Conservation (phyloP, 2,797 vertebrate species). For the Pseudotriccus pelzelni region DNA sequence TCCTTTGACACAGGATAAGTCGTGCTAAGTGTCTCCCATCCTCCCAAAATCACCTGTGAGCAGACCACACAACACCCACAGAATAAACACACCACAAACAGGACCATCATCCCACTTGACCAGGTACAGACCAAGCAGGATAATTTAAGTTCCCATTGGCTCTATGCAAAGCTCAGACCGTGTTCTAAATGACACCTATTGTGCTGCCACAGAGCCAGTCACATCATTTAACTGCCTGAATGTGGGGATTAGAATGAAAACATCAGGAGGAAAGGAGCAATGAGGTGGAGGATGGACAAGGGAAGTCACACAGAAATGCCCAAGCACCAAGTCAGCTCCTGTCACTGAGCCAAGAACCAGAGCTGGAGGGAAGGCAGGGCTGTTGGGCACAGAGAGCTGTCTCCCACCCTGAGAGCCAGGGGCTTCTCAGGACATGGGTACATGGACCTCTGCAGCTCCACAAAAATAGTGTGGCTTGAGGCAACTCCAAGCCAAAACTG, state of each 20-base stretch:
- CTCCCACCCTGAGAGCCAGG: not conserved
- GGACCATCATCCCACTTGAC: not conserved
- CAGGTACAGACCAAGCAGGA: not conserved
- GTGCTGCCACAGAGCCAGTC: not conserved
- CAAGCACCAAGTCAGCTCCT: not conserved
- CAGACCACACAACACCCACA: too few relatives aligned
- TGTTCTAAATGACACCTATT: not conserved
- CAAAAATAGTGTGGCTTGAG: fast-evolving
- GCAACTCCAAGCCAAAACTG: not conserved
- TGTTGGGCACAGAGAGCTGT: not conserved
- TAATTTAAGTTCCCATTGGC: not conserved
- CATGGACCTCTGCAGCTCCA: not conserved
- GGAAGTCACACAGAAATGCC: not conserved
- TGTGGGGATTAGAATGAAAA: fast-evolving
- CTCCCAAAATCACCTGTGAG: not conserved
- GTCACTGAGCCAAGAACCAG: not conserved
- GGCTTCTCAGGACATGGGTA: not conserved
- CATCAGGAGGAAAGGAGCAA: not conserved
- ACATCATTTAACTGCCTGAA: not conserved
- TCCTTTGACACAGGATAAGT: not conserved
- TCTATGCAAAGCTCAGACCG: not conserved
- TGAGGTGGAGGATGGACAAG: not conserved
- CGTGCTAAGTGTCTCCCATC: not conserved
- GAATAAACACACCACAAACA: not conserved
- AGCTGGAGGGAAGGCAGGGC: not conserved